Evolutionary conservation across 2,888 invertebrate genomes (phyloP).

Genomic region (Diarsia rubi): DNA sequence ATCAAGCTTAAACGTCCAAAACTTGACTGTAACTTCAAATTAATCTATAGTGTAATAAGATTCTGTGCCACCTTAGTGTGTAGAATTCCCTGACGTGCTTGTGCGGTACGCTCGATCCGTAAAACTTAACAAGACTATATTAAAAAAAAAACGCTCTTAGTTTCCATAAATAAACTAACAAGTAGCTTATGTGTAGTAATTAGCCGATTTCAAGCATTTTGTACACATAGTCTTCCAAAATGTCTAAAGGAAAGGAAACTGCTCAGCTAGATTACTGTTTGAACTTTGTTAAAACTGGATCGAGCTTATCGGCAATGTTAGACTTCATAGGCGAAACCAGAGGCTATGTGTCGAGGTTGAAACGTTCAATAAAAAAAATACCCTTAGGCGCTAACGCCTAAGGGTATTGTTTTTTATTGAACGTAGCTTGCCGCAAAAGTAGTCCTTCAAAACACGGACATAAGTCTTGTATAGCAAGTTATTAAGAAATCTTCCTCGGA

Average conservation of each 20-base stretch:
- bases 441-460: too few species aligned
- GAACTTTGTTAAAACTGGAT: not conserved
- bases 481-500: constrained; percentile 6
- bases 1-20: constrained; percentile 13
- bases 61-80: constrained; percentile 40
- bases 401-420: too few species aligned
- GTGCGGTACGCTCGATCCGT: constrained; percentile 13
- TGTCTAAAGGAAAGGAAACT: not conserved
- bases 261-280: not conserved
- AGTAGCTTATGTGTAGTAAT: not conserved
- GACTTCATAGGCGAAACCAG: not conserved
- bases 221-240: not conserved
- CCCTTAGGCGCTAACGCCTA: not conserved
- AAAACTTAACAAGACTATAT: not conserved
- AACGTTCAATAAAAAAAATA: not conserved
- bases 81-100: not conserved
- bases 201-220: not conserved
- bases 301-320: constrained; percentile 9
- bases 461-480: not conserved
- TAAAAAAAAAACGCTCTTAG: not conserved
- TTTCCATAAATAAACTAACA: not conserved
- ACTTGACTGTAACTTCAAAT: constrained; percentile 13
- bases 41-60: constrained; percentile 31
- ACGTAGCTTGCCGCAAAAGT: not conserved
- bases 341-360: constrained; percentile 5